Conservation (phyloP, 2,888 invertebrate genomes). For the Nesidiocoris tenuis region DNA sequence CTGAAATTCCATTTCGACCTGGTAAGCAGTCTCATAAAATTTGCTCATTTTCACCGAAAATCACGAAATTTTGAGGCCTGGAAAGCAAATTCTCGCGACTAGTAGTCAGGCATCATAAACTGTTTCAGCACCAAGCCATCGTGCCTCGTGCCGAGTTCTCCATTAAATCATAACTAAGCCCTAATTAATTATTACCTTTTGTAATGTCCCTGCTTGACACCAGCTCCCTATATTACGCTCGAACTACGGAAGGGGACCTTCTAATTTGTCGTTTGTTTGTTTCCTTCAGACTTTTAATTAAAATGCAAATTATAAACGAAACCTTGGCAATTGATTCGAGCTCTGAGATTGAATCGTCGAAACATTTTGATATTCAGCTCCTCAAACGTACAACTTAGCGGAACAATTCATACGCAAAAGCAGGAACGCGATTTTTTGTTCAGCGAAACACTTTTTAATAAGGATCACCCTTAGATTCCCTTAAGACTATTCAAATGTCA, state of each 20-base stretch:
- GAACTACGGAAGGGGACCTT: not conserved
- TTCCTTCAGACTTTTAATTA: conserved; percentile 21
- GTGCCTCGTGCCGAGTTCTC: not conserved
- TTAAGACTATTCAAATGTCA: too few relatives aligned
- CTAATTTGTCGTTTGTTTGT: conserved; percentile 41
- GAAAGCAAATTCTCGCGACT: not conserved
- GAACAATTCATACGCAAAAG: too few relatives aligned
- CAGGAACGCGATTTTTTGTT: too few relatives aligned
- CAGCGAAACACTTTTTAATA: too few relatives aligned
- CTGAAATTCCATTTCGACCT: too few relatives aligned
- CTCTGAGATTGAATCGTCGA: not conserved
- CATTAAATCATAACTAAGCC: conserved; percentile 43
- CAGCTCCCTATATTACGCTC: conserved; percentile 14
- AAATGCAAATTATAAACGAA: conserved; percentile 17
- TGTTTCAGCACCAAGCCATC: not conserved
- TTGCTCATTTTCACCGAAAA: too few relatives aligned
- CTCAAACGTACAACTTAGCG: too few relatives aligned
- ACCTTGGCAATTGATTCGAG: not conserved
- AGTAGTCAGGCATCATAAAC: not conserved
- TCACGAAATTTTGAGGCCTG: not conserved
- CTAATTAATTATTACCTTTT: conserved; percentile 39
- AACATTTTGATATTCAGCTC: too few relatives aligned
- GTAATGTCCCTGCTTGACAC: conserved; percentile 11
- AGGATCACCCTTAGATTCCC: too few relatives aligned
- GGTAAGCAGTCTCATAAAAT: too few relatives aligned